Conservation (phyloP, 2,888 invertebrate genomes). For the Esperia sulphurella region DNA sequence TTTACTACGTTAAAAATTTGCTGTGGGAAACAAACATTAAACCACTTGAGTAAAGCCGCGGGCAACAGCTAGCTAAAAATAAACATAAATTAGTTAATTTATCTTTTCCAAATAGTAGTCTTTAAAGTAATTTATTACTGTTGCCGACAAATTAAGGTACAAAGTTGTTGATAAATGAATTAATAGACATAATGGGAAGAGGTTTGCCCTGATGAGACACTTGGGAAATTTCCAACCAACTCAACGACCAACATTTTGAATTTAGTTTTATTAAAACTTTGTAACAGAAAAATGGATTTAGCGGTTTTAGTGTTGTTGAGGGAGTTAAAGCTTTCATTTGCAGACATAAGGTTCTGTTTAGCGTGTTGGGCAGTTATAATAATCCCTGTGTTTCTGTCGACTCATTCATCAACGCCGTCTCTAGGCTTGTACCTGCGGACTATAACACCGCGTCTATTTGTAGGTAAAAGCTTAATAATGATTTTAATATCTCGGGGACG, state of each 20-base stretch:
- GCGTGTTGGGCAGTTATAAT: conserved; percentile 15
- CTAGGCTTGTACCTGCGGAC: conserved; percentile 20
- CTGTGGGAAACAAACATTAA: no score
- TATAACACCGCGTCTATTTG: conserved; percentile 23
- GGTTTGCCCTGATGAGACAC: conserved; percentile 26
- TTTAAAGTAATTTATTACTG: conserved; percentile 5
- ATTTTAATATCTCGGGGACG: conserved; percentile 13
- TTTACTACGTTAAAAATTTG: no score
- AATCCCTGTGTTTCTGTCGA: conserved; percentile 21
- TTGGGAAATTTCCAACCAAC: conserved; percentile 29
- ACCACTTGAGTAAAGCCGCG: no score
- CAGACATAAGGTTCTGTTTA: conserved; percentile 16
- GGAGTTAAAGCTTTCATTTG: conserved; percentile 13
- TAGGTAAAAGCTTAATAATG: conserved; percentile 9
- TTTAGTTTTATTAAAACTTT: conserved; percentile 24
- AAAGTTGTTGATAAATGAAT: conserved; percentile 21
- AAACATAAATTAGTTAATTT: no score
- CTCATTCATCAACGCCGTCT: conserved; percentile 29
- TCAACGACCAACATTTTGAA: conserved; percentile 26
- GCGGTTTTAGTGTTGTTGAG: conserved; percentile 7
- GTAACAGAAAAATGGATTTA: conserved; percentile 21
- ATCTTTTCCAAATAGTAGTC: no score
- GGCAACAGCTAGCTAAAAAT: no score
- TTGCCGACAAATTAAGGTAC: conserved; percentile 6
- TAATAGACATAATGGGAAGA: conserved; percentile 23